Evolutionary conservation across 2,797 vertebrate genomes (phyloP), one percentile per base, ranked within the genome.

Genomic region (Cyclura pinguis): DNA sequence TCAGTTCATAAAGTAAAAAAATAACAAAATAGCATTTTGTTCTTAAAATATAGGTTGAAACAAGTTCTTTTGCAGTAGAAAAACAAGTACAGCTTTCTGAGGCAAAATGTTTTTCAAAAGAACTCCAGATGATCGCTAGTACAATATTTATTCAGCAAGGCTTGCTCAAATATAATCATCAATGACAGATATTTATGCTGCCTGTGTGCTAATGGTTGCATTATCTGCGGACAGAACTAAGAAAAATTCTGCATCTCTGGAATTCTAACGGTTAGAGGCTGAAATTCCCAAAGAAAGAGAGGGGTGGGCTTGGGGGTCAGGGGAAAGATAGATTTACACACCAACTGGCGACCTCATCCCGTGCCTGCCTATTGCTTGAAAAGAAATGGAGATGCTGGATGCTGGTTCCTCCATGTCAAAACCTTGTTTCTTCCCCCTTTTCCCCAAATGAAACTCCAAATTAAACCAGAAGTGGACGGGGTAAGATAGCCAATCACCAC

Each of bases 11-110:
- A 96, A 94, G 96, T 97, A 97, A 96, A 97, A 97, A 97, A 96
- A 96, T 97, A 97, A 97, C 96, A 97, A 97, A 97, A 97, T 97
- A 97, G 96, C 92, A 96, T 97, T 94, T 97, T 57, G 88, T 93
- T 97, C 96, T 97, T 97, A 98, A 98, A 97, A 97, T 97, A 97
- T 96, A 97, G 94, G 95, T 97, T 93, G 94, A 96, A 96, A 96
- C 94, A 94, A 85, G 91, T 69, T 77, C 27, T 77, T 73, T 18
- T 86, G 82, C 89, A 93, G 18, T 96, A 96, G 88, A 97, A 96
- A 91, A 97, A 94, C 92, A 85, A 92, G 94, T 88, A 93, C 92
- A 80, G 27, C 83, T 89, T 89, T 82, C 0, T 32, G 92, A 93
- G 92, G 93, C 91, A 88, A 24, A 86, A 88, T 92, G 92, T 94